A percentile compares a stretch with the other conserved stretches of the same genome.
phyloP scores from a whole-genome alignment of 1,140 invertebrate species.

The Diploscapter pachys region DNA sequence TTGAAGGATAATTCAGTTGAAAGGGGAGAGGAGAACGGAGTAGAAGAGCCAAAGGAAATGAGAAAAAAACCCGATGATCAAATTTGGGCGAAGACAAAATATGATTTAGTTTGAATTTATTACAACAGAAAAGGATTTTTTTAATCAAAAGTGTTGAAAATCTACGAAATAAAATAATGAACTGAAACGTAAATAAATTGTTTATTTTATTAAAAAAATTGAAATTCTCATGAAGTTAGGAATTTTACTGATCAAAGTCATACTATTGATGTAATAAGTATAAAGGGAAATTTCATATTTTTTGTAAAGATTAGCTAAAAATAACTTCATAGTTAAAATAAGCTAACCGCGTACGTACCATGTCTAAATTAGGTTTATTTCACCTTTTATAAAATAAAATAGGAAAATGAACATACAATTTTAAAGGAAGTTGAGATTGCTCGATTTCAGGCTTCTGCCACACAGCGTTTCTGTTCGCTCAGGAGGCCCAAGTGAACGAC shows the following conservation, averaged over 20 bases:
- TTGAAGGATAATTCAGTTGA: no score
- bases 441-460: constrained; percentile 83
- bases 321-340: neutral
- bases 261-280: neutral
- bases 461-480: constrained; percentile 95
- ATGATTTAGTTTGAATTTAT: no score
- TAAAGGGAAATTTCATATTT: neutral
- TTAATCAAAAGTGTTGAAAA: no score
- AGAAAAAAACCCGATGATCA: no score
- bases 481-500: constrained; percentile 93
- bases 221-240: no score
- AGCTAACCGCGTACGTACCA: neutral
- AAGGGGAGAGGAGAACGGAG: no score
- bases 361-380: neutral
- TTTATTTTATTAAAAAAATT: neutral
- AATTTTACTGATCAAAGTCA: no score
- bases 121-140: no score
- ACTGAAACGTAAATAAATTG: neutral
- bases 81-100: no score
- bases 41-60: no score
- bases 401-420: neutral
- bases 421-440: neutral
- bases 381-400: neutral
- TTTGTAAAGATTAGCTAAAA: neutral
- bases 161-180: no score